A percentile compares a stretch with the other conserved stretches of the same genome.
Conservation (phyloP, 2,113 vertebrate genomes). For the Lagopus leucura region DNA sequence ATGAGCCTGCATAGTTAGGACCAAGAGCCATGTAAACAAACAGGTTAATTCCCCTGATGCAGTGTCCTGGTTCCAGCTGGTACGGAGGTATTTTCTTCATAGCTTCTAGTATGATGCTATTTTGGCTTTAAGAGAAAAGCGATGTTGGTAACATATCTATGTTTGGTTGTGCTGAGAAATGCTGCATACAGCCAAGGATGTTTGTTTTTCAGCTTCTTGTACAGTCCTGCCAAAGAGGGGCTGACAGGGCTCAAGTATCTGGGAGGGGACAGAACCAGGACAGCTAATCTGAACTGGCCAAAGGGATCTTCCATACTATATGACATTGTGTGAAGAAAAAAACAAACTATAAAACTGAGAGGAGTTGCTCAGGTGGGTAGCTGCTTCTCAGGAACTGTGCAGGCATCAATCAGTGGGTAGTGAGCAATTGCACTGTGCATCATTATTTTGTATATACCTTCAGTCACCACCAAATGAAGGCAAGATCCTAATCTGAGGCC, state of each 20-base stretch:
- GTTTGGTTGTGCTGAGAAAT: no score
- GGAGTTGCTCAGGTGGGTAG: neutral
- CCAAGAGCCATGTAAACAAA: rapidly evolving
- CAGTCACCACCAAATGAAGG: neutral
- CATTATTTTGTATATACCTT: neutral
- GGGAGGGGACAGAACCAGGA: neutral
- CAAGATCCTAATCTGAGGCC: neutral
- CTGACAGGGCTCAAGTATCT: neutral
- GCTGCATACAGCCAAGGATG: no score
- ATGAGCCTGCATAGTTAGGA: neutral
- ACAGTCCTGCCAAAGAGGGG: no score
- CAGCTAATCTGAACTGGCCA: neutral
- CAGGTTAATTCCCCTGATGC: neutral
- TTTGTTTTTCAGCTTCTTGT: no score
- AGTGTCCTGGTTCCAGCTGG: no score
- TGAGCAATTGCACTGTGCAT: neutral
- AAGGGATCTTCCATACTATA: neutral
- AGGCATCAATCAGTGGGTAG: neutral
- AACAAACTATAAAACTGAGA: neutral
- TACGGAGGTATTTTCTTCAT: no score
- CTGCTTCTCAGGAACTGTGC: neutral
- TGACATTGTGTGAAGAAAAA: neutral
- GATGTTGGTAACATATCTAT: no score
- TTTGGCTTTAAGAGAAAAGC: no score
- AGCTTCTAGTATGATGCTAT: no score